These are phyloP conservation scores for Mormyrus iriodes DNA, from an alignment of 2,113 vertebrate genomes.

Conservation along the genomic window DNA sequence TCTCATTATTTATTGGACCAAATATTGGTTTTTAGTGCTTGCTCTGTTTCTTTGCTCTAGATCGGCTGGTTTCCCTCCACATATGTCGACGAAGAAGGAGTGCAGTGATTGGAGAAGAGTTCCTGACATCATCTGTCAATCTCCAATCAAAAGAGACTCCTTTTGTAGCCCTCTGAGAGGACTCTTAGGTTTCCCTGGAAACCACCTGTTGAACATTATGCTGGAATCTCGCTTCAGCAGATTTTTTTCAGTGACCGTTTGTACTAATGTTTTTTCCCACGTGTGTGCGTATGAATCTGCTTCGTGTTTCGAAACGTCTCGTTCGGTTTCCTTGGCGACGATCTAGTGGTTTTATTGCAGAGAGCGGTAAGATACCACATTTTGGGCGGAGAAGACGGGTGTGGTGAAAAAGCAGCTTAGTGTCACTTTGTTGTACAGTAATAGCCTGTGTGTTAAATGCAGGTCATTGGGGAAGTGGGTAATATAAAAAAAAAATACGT, in stretches of 20 bases:
- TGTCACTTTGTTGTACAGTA: constrained; percentile 31
- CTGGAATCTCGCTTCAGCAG: constrained; percentile 41
- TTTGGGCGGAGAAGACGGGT: constrained; percentile 31
- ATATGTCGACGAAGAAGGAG: constrained; percentile 89
- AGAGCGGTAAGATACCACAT: constrained; percentile 14
- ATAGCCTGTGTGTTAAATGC: constrained; percentile 40
- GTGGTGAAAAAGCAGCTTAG: constrained; percentile 42
- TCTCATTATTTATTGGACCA: neutral
- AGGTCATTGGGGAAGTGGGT: constrained; percentile 47
- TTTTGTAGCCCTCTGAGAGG: constrained; percentile 50
- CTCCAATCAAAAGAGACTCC: constrained; percentile 42
- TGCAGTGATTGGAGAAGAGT: constrained; percentile 60
- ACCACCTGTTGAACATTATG: constrained; percentile 40
- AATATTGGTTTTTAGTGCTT: neutral
- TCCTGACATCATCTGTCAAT: constrained; percentile 28
- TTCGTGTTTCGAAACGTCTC: constrained; percentile 36
- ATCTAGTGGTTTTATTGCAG: constrained; percentile 14
- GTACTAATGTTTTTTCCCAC: constrained; percentile 35
- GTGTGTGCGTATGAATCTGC: constrained; percentile 62
- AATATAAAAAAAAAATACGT: constrained; percentile 51
- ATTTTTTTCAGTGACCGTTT: constrained; percentile 50
- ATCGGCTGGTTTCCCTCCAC: constrained; percentile 98
- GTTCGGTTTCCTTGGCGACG: constrained; percentile 46
- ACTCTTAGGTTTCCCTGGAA: constrained; percentile 48
- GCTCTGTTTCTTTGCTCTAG: constrained; percentile 52